Evolutionary conservation across 2,888 invertebrate species (phyloP).

Genomic region (Coelinius sp.): DNA sequence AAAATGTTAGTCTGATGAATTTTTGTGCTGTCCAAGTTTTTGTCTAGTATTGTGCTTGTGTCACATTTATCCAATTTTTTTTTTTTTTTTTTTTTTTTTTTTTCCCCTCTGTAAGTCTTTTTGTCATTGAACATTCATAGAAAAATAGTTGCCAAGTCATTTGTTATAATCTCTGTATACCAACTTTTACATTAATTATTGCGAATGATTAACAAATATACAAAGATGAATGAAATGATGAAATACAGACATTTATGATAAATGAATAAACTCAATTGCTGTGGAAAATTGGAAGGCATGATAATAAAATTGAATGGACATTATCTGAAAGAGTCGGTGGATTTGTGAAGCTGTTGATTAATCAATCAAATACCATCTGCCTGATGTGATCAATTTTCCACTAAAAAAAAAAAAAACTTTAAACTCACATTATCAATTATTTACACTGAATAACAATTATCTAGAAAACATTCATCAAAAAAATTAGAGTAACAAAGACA

Average conservation of each 20-base stretch:
- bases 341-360: no score
- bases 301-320: background rate
- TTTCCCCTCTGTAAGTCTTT: slow-evolving; percentile 67
- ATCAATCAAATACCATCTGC: background rate
- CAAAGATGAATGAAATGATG: slow-evolving; percentile 6
- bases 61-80: slow-evolving; percentile 50
- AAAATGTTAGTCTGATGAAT: slow-evolving; percentile 65
- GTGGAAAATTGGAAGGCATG: background rate
- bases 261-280: background rate
- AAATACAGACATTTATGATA: slow-evolving; percentile 6
- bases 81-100: background rate
- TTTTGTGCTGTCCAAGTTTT: slow-evolving; percentile 68
- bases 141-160: slow-evolving; percentile 57
- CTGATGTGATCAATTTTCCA: no score
- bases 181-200: slow-evolving; percentile 68
- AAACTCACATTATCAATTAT: background rate
- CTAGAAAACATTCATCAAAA: background rate
- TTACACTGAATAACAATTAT: background rate
- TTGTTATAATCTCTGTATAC: slow-evolving; percentile 67
- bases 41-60: slow-evolving; percentile 69
- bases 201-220: slow-evolving; percentile 51
- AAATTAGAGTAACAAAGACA: slow-evolving; percentile 50
- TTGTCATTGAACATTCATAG: slow-evolving; percentile 50
- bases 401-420: slow-evolving; percentile 17
- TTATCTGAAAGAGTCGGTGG: background rate